Conservation (phyloP, 2,888 invertebrate species). For the Morinoia aosen region DNA sequence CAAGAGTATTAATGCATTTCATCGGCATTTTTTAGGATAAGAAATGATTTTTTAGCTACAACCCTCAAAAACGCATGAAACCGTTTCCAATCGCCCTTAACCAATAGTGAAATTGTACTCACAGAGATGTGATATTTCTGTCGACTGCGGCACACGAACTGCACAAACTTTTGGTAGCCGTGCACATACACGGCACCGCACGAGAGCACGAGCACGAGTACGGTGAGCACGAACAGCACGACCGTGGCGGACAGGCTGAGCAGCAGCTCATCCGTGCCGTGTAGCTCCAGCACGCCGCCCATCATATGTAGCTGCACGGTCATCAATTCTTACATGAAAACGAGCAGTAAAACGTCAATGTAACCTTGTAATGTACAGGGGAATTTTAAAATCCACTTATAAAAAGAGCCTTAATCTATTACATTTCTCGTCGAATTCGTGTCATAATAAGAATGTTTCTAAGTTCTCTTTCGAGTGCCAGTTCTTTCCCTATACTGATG, state of each 20-base stretch:
- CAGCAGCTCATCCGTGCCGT: conserved; percentile 68
- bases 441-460: no score
- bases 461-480: no score
- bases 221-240: conserved; percentile 71
- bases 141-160: conserved; percentile 78
- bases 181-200: conserved; percentile 78
- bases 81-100: no score
- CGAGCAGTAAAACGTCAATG: neutral
- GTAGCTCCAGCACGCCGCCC: conserved; percentile 60
- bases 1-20: no score
- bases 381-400: no score
- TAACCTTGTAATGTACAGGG: no score
- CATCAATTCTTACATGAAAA: neutral
- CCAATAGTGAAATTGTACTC: neutral
- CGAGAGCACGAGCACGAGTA: conserved; percentile 71
- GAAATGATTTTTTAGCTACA: no score
- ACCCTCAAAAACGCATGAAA: no score
- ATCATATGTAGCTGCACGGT: conserved; percentile 63
- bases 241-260: conserved; percentile 70
- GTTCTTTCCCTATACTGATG: no score
- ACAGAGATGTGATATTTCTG: conserved; percentile 79
- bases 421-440: no score
- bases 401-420: no score
- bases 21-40: no score
- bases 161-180: conserved; percentile 81